These are phyloP conservation scores for Tetanocera ferruginea DNA, from an alignment of 2,888 invertebrate genomes.

Conservation along the genomic window DNA sequence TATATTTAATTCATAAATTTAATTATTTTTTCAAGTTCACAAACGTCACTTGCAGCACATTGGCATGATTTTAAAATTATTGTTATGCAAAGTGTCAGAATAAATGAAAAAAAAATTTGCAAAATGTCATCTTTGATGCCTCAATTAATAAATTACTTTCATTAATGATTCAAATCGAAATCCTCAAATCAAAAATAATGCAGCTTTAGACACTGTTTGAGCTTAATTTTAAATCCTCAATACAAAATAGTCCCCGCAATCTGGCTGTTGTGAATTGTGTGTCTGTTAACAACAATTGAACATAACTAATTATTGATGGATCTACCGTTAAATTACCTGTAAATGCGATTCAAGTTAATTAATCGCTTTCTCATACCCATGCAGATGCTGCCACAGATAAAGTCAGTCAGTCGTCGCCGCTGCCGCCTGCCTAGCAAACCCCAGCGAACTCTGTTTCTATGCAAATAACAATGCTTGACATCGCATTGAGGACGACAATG, in stretches of 20 bases:
- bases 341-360: conserved; percentile 27
- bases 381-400: neutral
- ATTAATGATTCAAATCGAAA: no score
- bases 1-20: no score
- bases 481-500: neutral
- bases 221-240: neutral
- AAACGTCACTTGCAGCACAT: no score
- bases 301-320: conserved; percentile 22
- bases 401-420: neutral
- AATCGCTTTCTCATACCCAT: neutral
- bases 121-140: no score
- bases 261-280: neutral
- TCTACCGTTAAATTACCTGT: conserved; percentile 22
- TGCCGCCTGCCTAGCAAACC: neutral
- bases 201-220: neutral
- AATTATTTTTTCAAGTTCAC: no score
- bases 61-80: no score
- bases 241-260: neutral
- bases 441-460: neutral
- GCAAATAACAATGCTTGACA: neutral
- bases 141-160: no score
- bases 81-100: no score
- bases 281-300: conserved; percentile 9
- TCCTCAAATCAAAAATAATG: no score
- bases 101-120: no score